Base-by-base conservation (phyloP, 2,888 invertebrate species). In the Lampropteryx suffumata region DNA sequence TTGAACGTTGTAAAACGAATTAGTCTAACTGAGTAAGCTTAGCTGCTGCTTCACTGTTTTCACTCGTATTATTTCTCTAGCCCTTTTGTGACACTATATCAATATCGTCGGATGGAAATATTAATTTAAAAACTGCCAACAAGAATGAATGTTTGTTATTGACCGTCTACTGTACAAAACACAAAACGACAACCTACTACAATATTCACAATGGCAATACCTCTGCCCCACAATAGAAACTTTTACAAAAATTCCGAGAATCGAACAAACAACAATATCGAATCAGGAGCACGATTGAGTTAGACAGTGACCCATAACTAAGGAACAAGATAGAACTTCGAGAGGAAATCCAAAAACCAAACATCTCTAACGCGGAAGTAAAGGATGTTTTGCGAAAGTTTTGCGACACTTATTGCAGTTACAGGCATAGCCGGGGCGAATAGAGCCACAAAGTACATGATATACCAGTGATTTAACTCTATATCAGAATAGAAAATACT, bases 321-420 rank as follows among this genome's bases (percentile, higher is more conserved):
- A 70, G 65, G 64, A 61, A 65, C 62, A 59, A 58, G 69, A 65
- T 67, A 61, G 62, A 67, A 70, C 64, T 69, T 67, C 67, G 62
- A 69, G 67, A 64, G 62, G 69, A 76, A 77, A 79, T 80, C 77
- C 75, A 76, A 80, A 77, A 83, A 81, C 73, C 76, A 79, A 79
- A 79, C 80, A 78, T 78, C 76, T 76, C 80, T 74, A 76, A 79
- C 69, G 67, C 64, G 73, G 67, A 73, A 70, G 73, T 76, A 76
- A 77, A 78, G 74, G 74, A 81, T 81, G 79, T 80, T 79, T 76
- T 73, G 65, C 58, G 54, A 79, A 82, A 83, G 73, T 82, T 83
- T 73, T 58, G 69, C 71, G 81, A 82, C 82, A 77, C 82, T 82
- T 80, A 81, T 79, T 82, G 81, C 77, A 79, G 80, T 80, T 76